A percentile compares a stretch with the other conserved stretches of the same genome.
phyloP scores from a whole-genome alignment of 64 coral and sea anemone genomes.

The Stylophora pistillata region DNA sequence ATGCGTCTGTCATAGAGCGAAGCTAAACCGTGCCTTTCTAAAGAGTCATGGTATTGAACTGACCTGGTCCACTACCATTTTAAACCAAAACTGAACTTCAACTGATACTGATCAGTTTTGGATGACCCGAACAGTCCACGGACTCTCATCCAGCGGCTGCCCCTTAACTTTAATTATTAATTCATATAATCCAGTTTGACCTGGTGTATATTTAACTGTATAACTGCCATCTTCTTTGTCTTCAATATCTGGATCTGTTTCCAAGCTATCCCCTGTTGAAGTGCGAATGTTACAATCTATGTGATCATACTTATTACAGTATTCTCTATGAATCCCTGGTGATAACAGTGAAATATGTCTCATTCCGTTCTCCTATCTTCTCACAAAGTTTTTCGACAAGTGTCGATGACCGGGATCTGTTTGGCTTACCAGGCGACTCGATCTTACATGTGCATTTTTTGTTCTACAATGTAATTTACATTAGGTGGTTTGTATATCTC shows the following conservation, averaged over 20 bases:
- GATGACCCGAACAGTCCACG: neutral
- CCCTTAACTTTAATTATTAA: constrained; percentile 6
- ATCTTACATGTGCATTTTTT: neutral
- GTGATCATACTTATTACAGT: neutral
- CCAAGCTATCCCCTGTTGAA: neutral
- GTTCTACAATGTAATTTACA: neutral
- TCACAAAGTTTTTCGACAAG: neutral
- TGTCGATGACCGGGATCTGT: neutral
- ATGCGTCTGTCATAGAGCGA: too few species aligned
- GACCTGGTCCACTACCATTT: neutral
- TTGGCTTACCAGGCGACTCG: neutral
- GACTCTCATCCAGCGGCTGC: constrained; percentile 1
- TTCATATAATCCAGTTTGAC: neutral
- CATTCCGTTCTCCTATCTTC: neutral
- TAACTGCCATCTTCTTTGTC: neutral
- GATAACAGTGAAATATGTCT: neutral
- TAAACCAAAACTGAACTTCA: neutral
- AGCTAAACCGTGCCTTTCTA: too few species aligned
- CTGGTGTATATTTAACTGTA: constrained; percentile 27
- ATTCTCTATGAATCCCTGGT: neutral
- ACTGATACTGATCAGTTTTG: constrained; percentile 21
- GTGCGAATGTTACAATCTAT: neutral
- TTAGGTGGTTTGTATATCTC: neutral
- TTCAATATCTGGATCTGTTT: neutral
- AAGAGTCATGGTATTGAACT: too few species aligned